These are phyloP conservation scores for Verasper variegatus DNA, from an alignment of 2,113 vertebrate species.

Conservation along the genomic window DNA sequence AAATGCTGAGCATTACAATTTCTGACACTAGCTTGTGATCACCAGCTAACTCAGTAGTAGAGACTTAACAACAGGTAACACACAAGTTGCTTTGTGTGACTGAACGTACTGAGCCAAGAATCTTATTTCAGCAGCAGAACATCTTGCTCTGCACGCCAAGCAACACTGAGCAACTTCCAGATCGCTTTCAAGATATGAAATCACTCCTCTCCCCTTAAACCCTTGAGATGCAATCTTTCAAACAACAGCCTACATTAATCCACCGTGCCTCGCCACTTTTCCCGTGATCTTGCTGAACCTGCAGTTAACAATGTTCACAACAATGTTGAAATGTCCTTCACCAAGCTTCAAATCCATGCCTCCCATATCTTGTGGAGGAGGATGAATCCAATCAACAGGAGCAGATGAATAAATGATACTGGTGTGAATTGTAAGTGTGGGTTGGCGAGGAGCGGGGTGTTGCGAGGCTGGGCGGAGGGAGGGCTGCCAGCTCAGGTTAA, in stretches of 20 bases:
- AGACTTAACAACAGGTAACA: not conserved
- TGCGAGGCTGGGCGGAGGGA: slow-evolving; percentile 21
- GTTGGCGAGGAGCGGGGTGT: slow-evolving; percentile 31
- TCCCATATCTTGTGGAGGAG: slow-evolving; percentile 31
- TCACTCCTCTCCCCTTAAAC: not conserved
- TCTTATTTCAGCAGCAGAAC: slow-evolving; percentile 5
- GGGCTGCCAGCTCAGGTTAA: slow-evolving; percentile 71
- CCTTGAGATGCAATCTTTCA: not conserved
- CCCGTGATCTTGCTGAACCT: slow-evolving; percentile 8
- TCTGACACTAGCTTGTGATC: not conserved
- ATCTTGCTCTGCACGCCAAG: not conserved
- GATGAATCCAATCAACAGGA: slow-evolving; percentile 66
- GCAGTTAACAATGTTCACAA: slow-evolving; percentile 36
- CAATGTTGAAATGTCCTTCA: slow-evolving; percentile 41
- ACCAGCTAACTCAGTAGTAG: not conserved
- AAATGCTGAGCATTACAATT: not conserved
- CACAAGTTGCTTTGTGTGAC: not conserved
- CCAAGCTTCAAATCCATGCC: slow-evolving; percentile 26
- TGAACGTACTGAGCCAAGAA: no score
- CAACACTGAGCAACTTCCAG: slow-evolving; percentile 9
- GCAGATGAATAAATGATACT: slow-evolving; percentile 75
- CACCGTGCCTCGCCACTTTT: not conserved
- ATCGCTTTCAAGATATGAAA: slow-evolving; percentile 6
- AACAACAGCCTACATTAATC: not conserved
- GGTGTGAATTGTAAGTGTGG: slow-evolving; percentile 61